These are phyloP conservation scores for Grammomys dolichurus DNA, from an alignment of 2,113 vertebrate genomes.

Conservation along the genomic window DNA sequence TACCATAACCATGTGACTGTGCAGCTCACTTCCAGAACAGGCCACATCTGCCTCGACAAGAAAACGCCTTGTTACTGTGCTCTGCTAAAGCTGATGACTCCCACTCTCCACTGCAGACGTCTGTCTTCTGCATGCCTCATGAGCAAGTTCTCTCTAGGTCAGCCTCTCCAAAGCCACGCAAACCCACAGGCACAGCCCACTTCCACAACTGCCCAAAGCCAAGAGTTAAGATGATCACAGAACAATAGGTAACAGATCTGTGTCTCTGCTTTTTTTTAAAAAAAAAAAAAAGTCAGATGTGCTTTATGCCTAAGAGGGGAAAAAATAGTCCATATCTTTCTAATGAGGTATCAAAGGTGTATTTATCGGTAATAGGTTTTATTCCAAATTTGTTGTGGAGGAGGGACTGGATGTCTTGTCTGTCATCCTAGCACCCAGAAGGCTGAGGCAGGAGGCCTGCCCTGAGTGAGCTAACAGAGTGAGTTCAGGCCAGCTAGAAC, in stretches of 20 bases:
- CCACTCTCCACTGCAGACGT: neutral
- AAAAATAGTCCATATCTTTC: neutral
- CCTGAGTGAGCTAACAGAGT: neutral
- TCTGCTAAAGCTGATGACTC: neutral
- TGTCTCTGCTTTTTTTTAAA: neutral
- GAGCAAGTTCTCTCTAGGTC: neutral
- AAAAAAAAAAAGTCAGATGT: constrained; percentile 2
- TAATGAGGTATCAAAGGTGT: constrained; percentile 1
- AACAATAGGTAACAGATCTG: neutral
- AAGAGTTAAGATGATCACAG: neutral
- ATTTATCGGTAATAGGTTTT: neutral
- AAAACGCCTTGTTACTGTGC: neutral
- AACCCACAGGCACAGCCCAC: neutral
- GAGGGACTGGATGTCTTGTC: neutral
- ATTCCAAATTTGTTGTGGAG: neutral
- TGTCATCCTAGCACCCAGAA: neutral
- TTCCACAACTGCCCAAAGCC: constrained; percentile 24
- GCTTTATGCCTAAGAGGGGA: neutral
- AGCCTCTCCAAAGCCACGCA: neutral
- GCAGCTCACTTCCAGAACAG: neutral
- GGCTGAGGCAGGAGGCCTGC: neutral
- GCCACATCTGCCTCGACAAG: neutral
- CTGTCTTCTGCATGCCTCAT: neutral
- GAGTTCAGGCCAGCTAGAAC: neutral
- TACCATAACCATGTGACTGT: neutral